phyloP scores from a whole-genome alignment of 2,888 invertebrate species.

The Coecobrya sp. region DNA sequence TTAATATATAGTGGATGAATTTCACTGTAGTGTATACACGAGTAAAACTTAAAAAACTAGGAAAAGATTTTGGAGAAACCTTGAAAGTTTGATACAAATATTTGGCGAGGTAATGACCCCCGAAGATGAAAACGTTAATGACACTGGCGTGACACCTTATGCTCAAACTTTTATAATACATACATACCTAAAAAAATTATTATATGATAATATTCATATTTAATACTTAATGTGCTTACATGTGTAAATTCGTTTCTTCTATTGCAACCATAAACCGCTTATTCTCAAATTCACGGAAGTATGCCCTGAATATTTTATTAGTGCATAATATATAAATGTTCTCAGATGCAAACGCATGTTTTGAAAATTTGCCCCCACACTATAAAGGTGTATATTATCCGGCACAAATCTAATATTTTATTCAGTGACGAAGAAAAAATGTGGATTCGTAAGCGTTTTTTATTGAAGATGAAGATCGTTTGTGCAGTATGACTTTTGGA shows the following conservation, averaged over 20 bases:
- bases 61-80: conserved; percentile 55
- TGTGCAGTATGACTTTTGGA: not conserved
- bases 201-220: not conserved
- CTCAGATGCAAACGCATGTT: not conserved
- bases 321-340: not conserved
- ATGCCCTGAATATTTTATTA: conserved; percentile 74
- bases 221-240: not conserved
- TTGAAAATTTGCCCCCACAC: not conserved
- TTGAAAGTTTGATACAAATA: not conserved
- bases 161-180: too few relatives aligned
- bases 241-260: conserved; percentile 29
- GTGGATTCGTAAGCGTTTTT: not conserved
- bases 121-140: not conserved
- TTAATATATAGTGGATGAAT: too few relatives aligned
- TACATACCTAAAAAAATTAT: too few relatives aligned
- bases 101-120: conserved; percentile 35
- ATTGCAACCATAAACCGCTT: conserved; percentile 21
- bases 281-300: conserved; percentile 68
- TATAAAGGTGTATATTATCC: not conserved
- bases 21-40: too few relatives aligned
- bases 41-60: not conserved
- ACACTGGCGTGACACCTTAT: conserved; percentile 27
- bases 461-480: not conserved
- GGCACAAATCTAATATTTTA: conserved; percentile 16
- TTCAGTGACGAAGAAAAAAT: conserved; percentile 9